Conservation (phyloP, 2,888 invertebrate genomes). For the Leucophenga montana region DNA sequence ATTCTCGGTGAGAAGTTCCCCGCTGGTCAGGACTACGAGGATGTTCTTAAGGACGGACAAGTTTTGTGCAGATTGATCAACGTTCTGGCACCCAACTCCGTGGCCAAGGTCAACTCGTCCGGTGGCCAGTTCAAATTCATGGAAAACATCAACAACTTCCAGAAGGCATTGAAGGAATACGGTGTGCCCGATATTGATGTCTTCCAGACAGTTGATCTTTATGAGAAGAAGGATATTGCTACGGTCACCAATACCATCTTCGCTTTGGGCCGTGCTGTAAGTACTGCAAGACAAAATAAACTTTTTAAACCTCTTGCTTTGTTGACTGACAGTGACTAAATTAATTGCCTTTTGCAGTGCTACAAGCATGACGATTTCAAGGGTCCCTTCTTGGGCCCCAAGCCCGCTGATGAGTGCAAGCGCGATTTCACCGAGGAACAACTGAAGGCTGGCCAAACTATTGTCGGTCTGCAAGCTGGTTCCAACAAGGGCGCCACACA, state of each 20-base stretch:
- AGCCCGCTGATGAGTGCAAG: slow-evolving; percentile 94
- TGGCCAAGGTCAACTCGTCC: slow-evolving; percentile 91
- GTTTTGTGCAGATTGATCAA: slow-evolving; percentile 96
- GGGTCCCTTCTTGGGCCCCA: slow-evolving; percentile 94
- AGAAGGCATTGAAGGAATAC: slow-evolving; percentile 87
- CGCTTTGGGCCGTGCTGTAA: slow-evolving; percentile 88
- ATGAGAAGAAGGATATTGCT: slow-evolving; percentile 93
- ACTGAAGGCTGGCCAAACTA: slow-evolving; percentile 88
- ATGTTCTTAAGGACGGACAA: slow-evolving; percentile 92
- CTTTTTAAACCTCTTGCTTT: neutral
- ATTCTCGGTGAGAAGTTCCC: slow-evolving; percentile 92
- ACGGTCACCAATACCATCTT: slow-evolving; percentile 89
- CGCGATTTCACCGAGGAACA: slow-evolving; percentile 95
- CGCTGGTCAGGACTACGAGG: slow-evolving; percentile 85
- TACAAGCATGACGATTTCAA: slow-evolving; percentile 88
- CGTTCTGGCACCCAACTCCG: slow-evolving; percentile 89
- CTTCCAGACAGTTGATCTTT: slow-evolving; percentile 97
- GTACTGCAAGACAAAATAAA: slow-evolving; percentile 46
- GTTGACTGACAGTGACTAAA: neutral
- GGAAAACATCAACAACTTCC: slow-evolving; percentile 98
- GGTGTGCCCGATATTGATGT: slow-evolving; percentile 93
- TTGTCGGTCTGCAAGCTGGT: slow-evolving; percentile 96
- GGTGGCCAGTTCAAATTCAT: slow-evolving; percentile 99
- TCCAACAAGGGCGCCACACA: slow-evolving; percentile 97
- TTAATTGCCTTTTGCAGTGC: slow-evolving; percentile 75